Base-by-base conservation (phyloP, 2,888 invertebrate species). In the Sturmia bella region DNA sequence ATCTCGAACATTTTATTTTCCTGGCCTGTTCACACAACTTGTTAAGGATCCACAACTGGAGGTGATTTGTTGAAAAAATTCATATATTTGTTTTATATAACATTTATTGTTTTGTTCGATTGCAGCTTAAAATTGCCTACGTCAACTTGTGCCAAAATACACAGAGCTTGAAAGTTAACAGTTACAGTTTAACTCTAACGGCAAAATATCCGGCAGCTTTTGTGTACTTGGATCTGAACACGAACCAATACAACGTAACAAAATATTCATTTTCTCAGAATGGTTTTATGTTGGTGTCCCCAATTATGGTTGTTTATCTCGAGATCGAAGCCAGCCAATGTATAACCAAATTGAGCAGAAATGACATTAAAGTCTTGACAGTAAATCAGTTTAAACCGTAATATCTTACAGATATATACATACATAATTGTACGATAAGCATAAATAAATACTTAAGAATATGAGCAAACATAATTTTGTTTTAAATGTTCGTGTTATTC, bases 1-100 rank as follows among this genome's bases (percentile, higher is more conserved):
- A 3, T 94, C 96, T 0, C 91, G 92, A 73, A 96, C 95, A 88
- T 95, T 93, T 85, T 90, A 94, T 3, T 95, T 95, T 85, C 94
- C 95, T 0, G 91, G 89, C 45, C 90, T 92, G 17, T 91, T 95
- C 50, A 91, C 93, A 1, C 89, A 90, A 78, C 92, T 92, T 0
- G 89, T 94, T 50, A 89, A 87, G 54, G 86, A 90, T 84, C 93
- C 95, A 1, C 89, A 90, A n/a, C 90, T 95, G 50, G 87, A 91
- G 88, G 95, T 95, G 15, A 19, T 2, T 6, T 21, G 19, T 19
- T 59, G 1, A 59, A 9, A 21, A 59, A 50, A 50, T 19, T 1
- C 6, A 13, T 0, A n/a, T 2, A 11, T 21, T 45, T 21, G 0
- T 43, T 32, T 17, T 57, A n/a, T 43, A 0, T 15, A 50, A 32